A percentile compares a stretch with the other conserved stretches of the same genome.
These are phyloP conservation scores for Caiman crocodilus DNA, from an alignment of 2,797 vertebrate species.

Conservation along the genomic window DNA sequence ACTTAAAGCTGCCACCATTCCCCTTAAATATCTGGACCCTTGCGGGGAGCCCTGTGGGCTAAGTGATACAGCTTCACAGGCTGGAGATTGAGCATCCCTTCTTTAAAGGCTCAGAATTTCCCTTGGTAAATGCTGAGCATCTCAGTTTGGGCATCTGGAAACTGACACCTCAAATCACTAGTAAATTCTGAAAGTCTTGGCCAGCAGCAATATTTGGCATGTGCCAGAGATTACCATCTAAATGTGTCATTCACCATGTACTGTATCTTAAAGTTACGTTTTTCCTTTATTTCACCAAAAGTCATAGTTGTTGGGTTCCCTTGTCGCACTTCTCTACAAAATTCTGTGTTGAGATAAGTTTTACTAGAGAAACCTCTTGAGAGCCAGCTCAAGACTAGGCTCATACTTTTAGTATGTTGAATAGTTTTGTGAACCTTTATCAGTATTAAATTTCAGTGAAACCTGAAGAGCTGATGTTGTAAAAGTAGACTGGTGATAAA, in stretches of 20 bases:
- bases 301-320: background rate
- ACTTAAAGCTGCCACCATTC: too few species aligned
- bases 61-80: too few species aligned
- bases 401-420: background rate
- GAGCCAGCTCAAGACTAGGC: background rate
- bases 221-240: background rate
- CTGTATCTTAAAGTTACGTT: background rate
- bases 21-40: too few species aligned
- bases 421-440: background rate
- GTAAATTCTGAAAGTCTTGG: rapidly evolving
- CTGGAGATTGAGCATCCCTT: too few species aligned
- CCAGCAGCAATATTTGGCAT: background rate
- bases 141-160: background rate
- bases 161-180: background rate
- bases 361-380: background rate
- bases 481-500: background rate
- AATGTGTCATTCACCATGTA: background rate
- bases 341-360: too few species aligned
- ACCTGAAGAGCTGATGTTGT: background rate
- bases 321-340: background rate
- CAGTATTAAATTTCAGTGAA: background rate
- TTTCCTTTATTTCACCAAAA: background rate
- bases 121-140: background rate
- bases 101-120: background rate
- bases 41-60: too few species aligned